Conservation (phyloP, 2,888 invertebrate species). For the Limenitis camilla region DNA sequence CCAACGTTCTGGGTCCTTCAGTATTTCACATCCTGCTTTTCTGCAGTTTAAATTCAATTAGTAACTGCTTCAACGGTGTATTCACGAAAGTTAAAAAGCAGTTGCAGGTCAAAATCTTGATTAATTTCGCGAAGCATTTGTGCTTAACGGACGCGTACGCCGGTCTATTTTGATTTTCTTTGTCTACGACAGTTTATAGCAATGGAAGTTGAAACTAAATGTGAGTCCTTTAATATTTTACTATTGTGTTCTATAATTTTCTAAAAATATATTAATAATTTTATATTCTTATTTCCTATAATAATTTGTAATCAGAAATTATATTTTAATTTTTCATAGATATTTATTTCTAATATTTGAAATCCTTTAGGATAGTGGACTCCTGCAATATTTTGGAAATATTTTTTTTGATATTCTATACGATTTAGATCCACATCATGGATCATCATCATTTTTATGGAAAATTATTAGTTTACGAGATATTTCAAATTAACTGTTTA, state of each 20-base stretch:
- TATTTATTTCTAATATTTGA: too few relatives aligned
- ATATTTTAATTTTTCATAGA: too few relatives aligned
- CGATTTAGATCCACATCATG: too few relatives aligned
- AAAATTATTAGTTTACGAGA: too few relatives aligned
- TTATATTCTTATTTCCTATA: too few relatives aligned
- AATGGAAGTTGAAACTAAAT: conserved; percentile 64
- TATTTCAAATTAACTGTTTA: too few relatives aligned
- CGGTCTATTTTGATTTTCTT: conserved; percentile 33
- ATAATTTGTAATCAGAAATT: too few relatives aligned
- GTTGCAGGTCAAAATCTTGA: conserved; percentile 33
- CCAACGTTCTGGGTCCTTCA: conserved; percentile 22
- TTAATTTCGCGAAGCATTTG: conserved; percentile 38
- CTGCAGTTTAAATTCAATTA: conserved; percentile 43
- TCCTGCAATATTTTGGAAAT: too few relatives aligned
- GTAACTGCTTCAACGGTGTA: conserved; percentile 53
- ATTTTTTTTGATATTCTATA: too few relatives aligned
- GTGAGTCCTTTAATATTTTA: conserved; percentile 38
- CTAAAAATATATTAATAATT: too few relatives aligned
- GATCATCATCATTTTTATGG: too few relatives aligned
- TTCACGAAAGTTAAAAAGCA: conserved; percentile 18
- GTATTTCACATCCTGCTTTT: conserved; percentile 43
- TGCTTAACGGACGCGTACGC: conserved; percentile 39
- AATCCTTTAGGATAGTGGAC: too few relatives aligned
- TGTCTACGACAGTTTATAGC: conserved; percentile 30
- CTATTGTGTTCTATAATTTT: neutral